Base-by-base conservation (phyloP, 2,888 invertebrate genomes). In the Xestia ashworthii region DNA sequence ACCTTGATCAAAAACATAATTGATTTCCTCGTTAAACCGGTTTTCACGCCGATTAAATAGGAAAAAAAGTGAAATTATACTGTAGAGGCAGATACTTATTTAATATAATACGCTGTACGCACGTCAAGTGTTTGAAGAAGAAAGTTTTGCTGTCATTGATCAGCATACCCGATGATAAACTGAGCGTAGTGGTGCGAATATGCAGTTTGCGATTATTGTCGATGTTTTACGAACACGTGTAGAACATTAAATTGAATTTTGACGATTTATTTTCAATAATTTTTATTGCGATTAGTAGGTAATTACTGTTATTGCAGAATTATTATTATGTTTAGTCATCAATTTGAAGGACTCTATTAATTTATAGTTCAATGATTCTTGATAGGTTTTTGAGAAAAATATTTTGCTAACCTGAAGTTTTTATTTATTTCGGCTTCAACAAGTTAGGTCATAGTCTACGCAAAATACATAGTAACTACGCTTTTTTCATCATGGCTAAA, bases 71-170 rank as follows among this genome's bases (percentile, higher is more conserved):
- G 86, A 86, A 86, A 84, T 80, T 84, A 60, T 66, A 38, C 19
- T n/a, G 44, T 19, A 50, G 66, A 69, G 16, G 2, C 38, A 60
- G 25, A 71, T 6, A 65, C 22, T 81, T 77, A 86, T 84, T 79
- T 69, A 62, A 71, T 81, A 74, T 75, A 74, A 65, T 76, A 41
- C 68, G 60, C 66, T 46, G 76, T 81, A 73, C 60, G 53, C 66
- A 76, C 69, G 76, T 83, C 79, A 70, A 82, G 80, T 88, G 88
- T 89, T 90, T 89, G 84, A 79, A 86, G 87, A 89, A 86, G 93
- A 92, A 93, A 92, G 92, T 91, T 88, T 82, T 82, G 82, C 81
- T 84, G 88, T 87, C 89, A 89, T 89, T 88, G 88, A 92, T 89
- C 90, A 89, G 89, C 83, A 87, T 86, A 83, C 85, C 58, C 77